These are phyloP conservation scores for Watsonalla cultraria DNA, from an alignment of 2,888 invertebrate genomes.

Conservation along the genomic window DNA sequence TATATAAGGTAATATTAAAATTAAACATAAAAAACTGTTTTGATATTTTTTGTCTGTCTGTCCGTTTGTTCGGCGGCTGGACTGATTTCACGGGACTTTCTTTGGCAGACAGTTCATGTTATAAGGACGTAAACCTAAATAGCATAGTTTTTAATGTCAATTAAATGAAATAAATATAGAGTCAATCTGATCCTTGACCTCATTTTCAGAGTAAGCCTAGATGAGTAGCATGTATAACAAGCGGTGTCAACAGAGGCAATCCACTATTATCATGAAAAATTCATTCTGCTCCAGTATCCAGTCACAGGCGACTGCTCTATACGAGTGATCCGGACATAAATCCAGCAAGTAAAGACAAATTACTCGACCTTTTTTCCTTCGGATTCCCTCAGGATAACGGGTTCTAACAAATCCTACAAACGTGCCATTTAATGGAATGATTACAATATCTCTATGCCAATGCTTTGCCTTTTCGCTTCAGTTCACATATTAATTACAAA, in stretches of 20 bases:
- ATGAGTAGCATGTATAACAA: conserved; percentile 2
- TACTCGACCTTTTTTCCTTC: conserved; percentile 65
- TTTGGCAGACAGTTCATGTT: too few species aligned
- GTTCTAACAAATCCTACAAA: conserved; percentile 50
- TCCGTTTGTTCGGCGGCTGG: too few species aligned
- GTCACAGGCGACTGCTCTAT: conserved; percentile 39
- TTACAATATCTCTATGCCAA: conserved; percentile 47
- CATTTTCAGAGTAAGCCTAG: neutral
- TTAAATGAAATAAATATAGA: too few species aligned
- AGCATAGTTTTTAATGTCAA: too few species aligned
- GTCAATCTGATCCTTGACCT: too few species aligned
- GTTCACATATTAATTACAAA: neutral
- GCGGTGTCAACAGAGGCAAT: conserved; percentile 14
- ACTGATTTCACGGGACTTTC: too few species aligned
- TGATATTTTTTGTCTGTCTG: too few species aligned
- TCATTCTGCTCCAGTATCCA: conserved; percentile 31
- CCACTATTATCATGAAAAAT: conserved; percentile 45
- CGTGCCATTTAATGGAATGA: conserved; percentile 61
- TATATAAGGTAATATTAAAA: too few species aligned
- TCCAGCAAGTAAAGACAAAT: conserved; percentile 70
- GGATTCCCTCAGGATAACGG: conserved; percentile 56
- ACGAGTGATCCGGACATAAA: conserved; percentile 60
- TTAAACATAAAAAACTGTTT: too few species aligned
- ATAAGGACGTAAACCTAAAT: too few species aligned
- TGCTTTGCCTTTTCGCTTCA: conserved; percentile 10